Base-by-base conservation (phyloP, 2,113 vertebrate species). In the Takifugu flavidus region DNA sequence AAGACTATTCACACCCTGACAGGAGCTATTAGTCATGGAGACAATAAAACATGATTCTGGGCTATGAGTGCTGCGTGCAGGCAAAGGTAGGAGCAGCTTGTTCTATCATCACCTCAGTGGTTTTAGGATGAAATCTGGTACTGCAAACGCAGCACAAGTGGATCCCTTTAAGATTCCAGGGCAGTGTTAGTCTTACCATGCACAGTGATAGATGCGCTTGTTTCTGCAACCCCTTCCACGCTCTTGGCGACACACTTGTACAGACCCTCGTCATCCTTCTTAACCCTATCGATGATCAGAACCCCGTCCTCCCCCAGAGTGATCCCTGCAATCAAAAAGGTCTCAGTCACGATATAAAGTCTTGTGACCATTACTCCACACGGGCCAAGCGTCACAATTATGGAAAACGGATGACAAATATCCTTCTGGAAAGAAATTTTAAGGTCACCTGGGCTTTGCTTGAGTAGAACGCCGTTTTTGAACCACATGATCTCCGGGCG, bases 191-290 rank as follows among this genome's bases (percentile, higher is more conserved):
- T 81, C 92, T 92, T 75, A 95, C 95, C 94, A 13, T 89, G 74
- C 64, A 98, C 94, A 47, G 79, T 92, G 55, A 95, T 88, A 44
- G 92, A 83, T 2, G 94, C 93, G 6, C 89, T 89, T 0, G 93
- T 92, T 61, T 84, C 93, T 49, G 82, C 91, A 11, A 78, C 68
- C 13, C 95, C 95, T 84, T 91, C 76, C 2, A 78, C 83, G 0
- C 96, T 98, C 49, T 66, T 83, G 3, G 94, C 95, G 4, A 14
- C 57, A 70, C 95, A 98, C 77, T 94, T 89, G 0, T 98, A 98
- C 29, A 91, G 72, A 25, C 95, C 95, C 71, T 95, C 94, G 0
- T 96, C 95, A 0, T 96, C 94, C 78, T 95, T 95, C 78, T 95
- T 95, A 70, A 96, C 92, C 70, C 95, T 85, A 59, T 95, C 93